Evolutionary conservation across 1,140 invertebrate species (phyloP).

Genomic region (Heliconius congener): DNA sequence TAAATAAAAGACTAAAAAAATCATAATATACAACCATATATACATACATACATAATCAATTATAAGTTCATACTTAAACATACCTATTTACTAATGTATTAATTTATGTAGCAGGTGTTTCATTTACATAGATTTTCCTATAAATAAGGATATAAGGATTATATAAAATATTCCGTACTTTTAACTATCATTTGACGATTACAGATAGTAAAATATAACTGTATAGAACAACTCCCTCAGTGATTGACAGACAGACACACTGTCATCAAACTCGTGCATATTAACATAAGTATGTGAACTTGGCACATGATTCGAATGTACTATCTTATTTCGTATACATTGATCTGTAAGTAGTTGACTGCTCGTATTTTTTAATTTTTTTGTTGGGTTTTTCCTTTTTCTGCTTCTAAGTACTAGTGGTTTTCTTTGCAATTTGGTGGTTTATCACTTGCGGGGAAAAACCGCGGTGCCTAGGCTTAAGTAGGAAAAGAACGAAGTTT

Average conservation of each 20-base stretch:
- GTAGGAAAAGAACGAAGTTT: too few species aligned
- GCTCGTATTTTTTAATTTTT: background rate
- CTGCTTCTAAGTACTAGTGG: too few species aligned
- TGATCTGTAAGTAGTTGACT: background rate
- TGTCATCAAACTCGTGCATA: background rate
- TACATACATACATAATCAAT: too few species aligned
- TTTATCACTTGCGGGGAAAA: too few species aligned
- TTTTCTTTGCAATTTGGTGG: too few species aligned
- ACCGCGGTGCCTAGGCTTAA: too few species aligned
- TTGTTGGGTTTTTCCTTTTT: background rate
- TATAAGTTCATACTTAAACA: too few species aligned
- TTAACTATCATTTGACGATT: background rate
- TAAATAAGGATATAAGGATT: background rate
- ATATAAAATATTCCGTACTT: background rate
- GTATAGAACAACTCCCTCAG: background rate
- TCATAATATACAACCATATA: too few species aligned
- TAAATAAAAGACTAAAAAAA: too few species aligned
- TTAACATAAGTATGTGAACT: slow-evolving; percentile 5
- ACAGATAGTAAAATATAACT: background rate
- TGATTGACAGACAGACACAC: slow-evolving; percentile 1
- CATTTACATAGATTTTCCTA: too few species aligned
- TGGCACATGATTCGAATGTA: background rate
- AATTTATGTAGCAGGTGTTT: too few species aligned
- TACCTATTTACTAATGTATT: too few species aligned
- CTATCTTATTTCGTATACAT: background rate